phyloP scores from a whole-genome alignment of 2,113 vertebrate genomes.

The Hyperopisus bebe region DNA sequence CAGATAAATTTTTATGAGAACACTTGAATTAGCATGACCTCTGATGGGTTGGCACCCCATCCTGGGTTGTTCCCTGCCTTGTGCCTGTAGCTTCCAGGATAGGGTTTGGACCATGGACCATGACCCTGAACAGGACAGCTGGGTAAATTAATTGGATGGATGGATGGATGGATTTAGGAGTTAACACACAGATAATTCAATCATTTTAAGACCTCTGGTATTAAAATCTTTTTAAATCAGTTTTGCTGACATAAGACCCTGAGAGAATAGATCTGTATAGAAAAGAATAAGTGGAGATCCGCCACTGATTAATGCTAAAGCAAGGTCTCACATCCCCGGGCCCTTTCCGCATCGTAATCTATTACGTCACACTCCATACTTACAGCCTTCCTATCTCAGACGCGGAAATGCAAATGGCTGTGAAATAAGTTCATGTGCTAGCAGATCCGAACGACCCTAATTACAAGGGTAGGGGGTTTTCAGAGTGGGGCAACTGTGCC shows the following conservation, averaged over 20 bases:
- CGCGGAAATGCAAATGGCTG: constrained; percentile 43
- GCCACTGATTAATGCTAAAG: constrained; percentile 43
- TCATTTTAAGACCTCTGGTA: constrained; percentile 24
- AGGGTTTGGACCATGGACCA: background rate
- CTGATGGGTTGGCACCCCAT: background rate
- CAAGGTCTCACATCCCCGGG: constrained; percentile 30
- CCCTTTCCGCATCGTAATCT: constrained; percentile 42
- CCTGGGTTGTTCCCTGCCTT: background rate
- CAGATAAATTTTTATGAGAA: background rate
- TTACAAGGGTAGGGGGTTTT: constrained; percentile 36
- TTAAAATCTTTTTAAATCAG: constrained; percentile 17
- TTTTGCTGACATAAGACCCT: constrained; percentile 8
- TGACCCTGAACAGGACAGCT: background rate
- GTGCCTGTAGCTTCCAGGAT: background rate
- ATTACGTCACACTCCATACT: constrained; percentile 35
- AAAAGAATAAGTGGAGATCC: constrained; percentile 17
- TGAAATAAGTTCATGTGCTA: constrained; percentile 45
- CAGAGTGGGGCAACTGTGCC: constrained; percentile 35
- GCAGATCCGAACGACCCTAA: constrained; percentile 36
- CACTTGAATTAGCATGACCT: background rate
- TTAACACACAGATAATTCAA: constrained; percentile 26
- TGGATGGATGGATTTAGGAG: constrained; percentile 8
- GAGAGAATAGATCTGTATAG: constrained; percentile 28
- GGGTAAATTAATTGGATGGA: background rate
- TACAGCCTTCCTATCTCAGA: constrained; percentile 31